These are phyloP conservation scores for Polypterus bichir DNA, from an alignment of 2,113 vertebrate species.

Conservation along the genomic window DNA sequence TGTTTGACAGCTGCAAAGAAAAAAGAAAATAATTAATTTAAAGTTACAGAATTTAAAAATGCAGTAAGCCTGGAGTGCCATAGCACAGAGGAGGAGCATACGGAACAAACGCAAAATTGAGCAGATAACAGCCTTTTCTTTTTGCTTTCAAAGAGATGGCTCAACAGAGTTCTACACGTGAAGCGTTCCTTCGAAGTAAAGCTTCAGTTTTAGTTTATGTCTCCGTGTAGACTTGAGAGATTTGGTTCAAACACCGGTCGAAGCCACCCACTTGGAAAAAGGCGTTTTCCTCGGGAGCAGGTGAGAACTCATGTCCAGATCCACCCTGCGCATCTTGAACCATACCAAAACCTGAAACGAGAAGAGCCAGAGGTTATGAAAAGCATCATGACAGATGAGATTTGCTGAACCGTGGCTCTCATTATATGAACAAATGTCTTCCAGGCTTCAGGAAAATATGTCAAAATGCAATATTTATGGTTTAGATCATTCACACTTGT, in stretches of 20 bases:
- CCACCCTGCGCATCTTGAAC: conserved; percentile 60
- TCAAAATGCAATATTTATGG: too few relatives aligned
- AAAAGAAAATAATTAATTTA: conserved; percentile 39
- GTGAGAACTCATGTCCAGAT: conserved; percentile 57
- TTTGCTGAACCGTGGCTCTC: too few relatives aligned
- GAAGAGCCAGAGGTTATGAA: conserved; percentile 11
- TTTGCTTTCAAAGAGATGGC: conserved; percentile 13
- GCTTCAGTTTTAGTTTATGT: conserved; percentile 42
- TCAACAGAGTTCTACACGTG: neutral
- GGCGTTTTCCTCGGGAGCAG: conserved; percentile 64
- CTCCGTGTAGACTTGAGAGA: conserved; percentile 85
- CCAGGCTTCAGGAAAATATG: too few relatives aligned
- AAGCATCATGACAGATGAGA: neutral
- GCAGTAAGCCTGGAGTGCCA: neutral
- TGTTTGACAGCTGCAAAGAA: conserved; percentile 42
- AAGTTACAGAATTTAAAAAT: conserved; percentile 31
- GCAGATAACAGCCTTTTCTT: conserved; percentile 4
- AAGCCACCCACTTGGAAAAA: conserved; percentile 85
- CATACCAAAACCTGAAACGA: conserved; percentile 66
- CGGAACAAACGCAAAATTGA: neutral
- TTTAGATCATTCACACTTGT: too few relatives aligned
- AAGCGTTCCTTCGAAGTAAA: conserved; percentile 1
- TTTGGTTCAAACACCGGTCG: conserved; percentile 83
- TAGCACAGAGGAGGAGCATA: neutral
- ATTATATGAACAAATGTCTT: too few relatives aligned